phyloP scores from a whole-genome alignment of 2,797 vertebrate species.

The Gobio occitaniae region DNA sequence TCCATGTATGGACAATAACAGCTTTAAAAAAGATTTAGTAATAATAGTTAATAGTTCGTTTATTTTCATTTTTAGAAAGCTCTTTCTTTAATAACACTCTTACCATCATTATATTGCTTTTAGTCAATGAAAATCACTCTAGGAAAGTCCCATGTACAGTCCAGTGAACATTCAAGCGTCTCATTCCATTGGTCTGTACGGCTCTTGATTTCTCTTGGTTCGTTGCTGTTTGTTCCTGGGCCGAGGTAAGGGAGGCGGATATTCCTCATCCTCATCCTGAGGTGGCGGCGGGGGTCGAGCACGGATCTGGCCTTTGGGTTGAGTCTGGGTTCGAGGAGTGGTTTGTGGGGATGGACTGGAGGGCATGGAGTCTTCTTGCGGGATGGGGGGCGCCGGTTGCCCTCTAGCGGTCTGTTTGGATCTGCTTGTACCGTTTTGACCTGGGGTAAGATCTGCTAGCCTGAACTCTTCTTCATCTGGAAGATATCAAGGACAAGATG shows the following conservation, averaged over 20 bases:
- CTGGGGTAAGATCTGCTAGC: not conserved
- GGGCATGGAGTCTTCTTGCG: not conserved
- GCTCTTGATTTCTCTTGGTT: not conserved
- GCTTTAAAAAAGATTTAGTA: not conserved
- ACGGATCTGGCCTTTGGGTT: constrained; percentile 30
- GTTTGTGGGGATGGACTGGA: not conserved
- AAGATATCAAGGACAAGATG: not conserved
- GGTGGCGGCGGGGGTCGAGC: constrained; percentile 50
- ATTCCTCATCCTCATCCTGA: constrained; percentile 34
- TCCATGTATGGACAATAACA: not conserved
- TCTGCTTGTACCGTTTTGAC: not conserved
- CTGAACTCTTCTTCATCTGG: constrained; percentile 55
- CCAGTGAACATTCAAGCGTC: not conserved
- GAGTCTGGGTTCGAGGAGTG: not conserved
- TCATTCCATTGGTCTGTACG: constrained; percentile 41
- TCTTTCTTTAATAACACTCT: not conserved
- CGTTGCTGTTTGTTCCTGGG: constrained; percentile 69
- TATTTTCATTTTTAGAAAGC: not conserved
- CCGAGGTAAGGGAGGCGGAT: constrained; percentile 74
- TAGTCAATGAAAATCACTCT: not conserved
- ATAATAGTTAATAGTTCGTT: not conserved
- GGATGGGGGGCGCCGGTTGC: constrained; percentile 55
- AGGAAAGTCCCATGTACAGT: not conserved
- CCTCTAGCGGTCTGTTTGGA: constrained; percentile 55
- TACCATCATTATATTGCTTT: not conserved